phyloP scores from a whole-genome alignment of 2,113 vertebrate genomes.

The Murina feae region DNA sequence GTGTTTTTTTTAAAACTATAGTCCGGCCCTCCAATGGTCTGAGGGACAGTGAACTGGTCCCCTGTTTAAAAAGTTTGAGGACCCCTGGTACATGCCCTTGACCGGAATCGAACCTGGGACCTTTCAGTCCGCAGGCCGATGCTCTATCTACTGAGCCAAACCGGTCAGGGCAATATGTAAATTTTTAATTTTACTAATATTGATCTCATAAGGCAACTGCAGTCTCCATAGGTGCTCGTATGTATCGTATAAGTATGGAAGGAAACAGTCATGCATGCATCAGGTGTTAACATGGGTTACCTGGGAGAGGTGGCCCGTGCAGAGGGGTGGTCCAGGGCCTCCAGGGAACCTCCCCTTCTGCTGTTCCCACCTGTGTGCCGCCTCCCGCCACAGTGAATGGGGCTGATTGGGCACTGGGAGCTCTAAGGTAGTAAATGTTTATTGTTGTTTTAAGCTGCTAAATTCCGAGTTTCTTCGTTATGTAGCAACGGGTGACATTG shows the following conservation, averaged over 20 bases:
- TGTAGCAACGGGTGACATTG: not conserved
- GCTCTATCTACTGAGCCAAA: too few relatives aligned
- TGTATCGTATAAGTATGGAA: not conserved
- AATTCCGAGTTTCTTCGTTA: not conserved
- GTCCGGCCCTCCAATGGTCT: too few relatives aligned
- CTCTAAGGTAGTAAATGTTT: too few relatives aligned
- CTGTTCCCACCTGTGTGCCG: rapidly evolving
- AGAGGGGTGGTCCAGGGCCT: not conserved
- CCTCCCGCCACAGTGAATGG: rapidly evolving
- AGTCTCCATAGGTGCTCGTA: rapidly evolving
- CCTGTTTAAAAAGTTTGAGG: too few relatives aligned
- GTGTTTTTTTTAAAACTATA: too few relatives aligned
- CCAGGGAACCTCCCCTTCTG: not conserved
- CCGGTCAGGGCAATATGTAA: too few relatives aligned
- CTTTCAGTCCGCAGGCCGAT: too few relatives aligned
- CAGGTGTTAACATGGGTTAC: not conserved
- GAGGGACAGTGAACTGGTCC: too few relatives aligned
- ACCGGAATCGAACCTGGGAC: too few relatives aligned
- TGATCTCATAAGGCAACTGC: rapidly evolving
- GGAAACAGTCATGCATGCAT: rapidly evolving
- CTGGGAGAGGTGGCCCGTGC: not conserved
- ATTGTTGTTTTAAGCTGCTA: not conserved
- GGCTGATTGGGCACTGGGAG: not conserved
- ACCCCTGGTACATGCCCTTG: too few relatives aligned
- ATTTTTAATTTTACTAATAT: not conserved